Conservation (phyloP, 2,797 vertebrate genomes). For the Oreochromis grahami region DNA sequence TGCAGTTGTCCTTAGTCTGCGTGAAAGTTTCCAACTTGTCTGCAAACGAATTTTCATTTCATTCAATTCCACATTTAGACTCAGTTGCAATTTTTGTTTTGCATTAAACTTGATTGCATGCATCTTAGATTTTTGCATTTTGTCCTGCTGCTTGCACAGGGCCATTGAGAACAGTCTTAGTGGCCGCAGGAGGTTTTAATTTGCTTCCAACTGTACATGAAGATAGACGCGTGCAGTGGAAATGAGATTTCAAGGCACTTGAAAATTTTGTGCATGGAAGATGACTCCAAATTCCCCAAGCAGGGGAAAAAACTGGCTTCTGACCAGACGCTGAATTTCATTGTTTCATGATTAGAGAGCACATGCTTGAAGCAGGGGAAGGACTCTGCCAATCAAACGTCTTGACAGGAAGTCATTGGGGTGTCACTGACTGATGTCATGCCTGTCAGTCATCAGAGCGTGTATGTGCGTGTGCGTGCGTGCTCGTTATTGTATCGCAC, state of each 20-base stretch:
- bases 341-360: conserved; percentile 71
- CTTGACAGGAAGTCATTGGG: conserved; percentile 71
- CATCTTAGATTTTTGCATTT: background rate
- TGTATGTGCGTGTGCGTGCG: background rate
- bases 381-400: conserved; percentile 57
- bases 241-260: background rate
- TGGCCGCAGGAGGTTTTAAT: background rate
- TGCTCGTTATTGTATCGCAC: background rate
- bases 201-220: background rate
- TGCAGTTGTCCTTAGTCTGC: background rate
- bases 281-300: background rate
- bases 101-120: background rate
- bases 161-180: background rate
- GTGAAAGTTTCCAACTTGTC: no score
- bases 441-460: conserved; percentile 55
- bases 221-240: background rate
- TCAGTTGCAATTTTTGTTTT: background rate
- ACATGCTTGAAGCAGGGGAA: conserved; percentile 36
- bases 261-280: background rate
- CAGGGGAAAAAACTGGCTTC: background rate
- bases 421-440: conserved; percentile 62
- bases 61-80: background rate
- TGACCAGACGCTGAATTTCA: conserved; percentile 41
- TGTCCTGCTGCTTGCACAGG: background rate
- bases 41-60: background rate